Evolutionary conservation across 35 echinoderm and acorn worm species (phyloP).

Genomic region (Holothuria glaberrima): DNA sequence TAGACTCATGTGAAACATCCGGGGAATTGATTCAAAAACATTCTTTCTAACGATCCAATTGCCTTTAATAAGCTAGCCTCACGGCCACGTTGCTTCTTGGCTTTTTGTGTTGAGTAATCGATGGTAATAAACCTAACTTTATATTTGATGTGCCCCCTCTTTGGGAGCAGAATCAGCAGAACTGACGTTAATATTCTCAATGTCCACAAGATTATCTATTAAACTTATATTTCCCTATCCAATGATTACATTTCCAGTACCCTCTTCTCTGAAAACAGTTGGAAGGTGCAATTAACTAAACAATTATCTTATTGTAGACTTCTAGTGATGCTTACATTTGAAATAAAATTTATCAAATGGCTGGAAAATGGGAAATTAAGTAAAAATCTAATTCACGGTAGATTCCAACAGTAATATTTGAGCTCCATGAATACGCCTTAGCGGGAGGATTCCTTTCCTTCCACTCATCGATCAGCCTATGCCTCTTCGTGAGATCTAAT

Average conservation of each 20-base stretch:
- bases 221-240: no score
- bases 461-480: background rate
- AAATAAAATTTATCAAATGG: background rate
- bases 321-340: background rate
- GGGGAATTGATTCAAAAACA: no score
- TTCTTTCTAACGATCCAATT: no score
- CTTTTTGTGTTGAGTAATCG: no score
- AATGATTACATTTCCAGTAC: background rate
- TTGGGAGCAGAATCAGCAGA: no score
- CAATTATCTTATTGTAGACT: background rate
- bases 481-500: background rate
- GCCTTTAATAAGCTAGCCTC: no score
- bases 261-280: background rate
- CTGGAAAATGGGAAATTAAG: constrained; percentile 12
- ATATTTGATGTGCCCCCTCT: no score
- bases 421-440: background rate
- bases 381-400: background rate
- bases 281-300: background rate
- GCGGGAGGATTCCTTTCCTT: background rate
- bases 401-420: constrained; percentile 19
- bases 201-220: no score
- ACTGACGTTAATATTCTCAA: no score
- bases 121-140: no score
- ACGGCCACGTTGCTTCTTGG: no score
- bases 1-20: no score